These are phyloP conservation scores for Lepus townsendii DNA, from an alignment of 2,797 vertebrate genomes.

Conservation along the genomic window DNA sequence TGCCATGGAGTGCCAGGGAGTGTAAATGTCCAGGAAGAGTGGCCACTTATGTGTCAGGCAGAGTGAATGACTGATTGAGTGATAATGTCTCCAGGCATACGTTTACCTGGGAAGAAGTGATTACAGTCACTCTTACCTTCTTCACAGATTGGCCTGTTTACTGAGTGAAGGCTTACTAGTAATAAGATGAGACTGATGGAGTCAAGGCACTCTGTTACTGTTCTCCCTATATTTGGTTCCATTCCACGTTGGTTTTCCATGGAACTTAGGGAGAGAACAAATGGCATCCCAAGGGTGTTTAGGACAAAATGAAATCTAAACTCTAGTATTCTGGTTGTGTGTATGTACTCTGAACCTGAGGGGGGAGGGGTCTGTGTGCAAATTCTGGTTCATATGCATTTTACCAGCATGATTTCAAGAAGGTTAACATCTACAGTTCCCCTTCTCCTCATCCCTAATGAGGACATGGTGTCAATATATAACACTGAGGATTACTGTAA, in stretches of 20 bases:
- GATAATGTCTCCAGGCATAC: slow-evolving; percentile 9
- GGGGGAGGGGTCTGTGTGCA: neutral
- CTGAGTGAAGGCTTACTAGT: neutral
- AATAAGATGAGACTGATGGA: slow-evolving; percentile 37
- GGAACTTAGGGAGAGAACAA: neutral
- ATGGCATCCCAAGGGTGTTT: neutral
- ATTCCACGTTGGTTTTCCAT: neutral
- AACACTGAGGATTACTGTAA: neutral
- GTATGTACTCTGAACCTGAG: neutral
- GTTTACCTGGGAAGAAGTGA: slow-evolving; percentile 43
- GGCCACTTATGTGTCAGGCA: slow-evolving; percentile 28
- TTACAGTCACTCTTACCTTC: slow-evolving; percentile 36
- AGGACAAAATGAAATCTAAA: neutral
- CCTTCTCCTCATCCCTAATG: neutral
- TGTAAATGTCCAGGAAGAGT: neutral
- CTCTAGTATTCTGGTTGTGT: neutral
- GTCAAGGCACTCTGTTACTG: neutral
- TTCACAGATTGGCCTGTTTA: slow-evolving; percentile 57
- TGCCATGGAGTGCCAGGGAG: neutral
- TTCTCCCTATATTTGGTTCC: neutral
- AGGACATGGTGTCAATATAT: neutral
- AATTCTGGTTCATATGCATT: neutral
- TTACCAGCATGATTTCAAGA: neutral
- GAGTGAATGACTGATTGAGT: slow-evolving; percentile 44
- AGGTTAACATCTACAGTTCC: neutral